phyloP scores from a whole-genome alignment of 23 tunicate species.

The Diplosoma virens region DNA sequence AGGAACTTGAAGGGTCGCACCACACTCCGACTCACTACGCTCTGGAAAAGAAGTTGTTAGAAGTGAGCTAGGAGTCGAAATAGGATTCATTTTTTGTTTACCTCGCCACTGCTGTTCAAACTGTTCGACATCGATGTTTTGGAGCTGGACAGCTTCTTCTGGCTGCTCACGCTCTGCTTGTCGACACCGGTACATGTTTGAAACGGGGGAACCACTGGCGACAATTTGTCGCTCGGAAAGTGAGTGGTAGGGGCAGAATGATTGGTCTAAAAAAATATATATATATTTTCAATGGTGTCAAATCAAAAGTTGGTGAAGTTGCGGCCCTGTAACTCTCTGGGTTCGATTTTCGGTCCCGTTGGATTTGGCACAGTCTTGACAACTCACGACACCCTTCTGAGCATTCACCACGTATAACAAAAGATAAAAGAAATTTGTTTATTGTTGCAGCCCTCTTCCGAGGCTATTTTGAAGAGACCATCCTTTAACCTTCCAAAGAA shows the following conservation, averaged over 20 bases:
- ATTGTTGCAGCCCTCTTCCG: too few species aligned
- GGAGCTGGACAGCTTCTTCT: constrained; percentile 45
- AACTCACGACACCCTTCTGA: too few species aligned
- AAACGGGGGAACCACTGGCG: constrained; percentile 79
- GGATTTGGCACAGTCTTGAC: too few species aligned
- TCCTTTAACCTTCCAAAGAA: too few species aligned
- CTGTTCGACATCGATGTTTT: constrained; percentile 75
- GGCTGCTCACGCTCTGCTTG: constrained; percentile 51
- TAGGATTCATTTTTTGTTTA: background rate
- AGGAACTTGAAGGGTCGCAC: constrained; percentile 80
- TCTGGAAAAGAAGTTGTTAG: background rate
- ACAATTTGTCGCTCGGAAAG: constrained; percentile 70
- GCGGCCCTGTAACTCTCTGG: too few species aligned
- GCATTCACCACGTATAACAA: too few species aligned
- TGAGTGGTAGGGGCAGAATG: constrained; percentile 79
- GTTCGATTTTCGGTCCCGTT: too few species aligned
- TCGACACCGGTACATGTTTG: constrained; percentile 68
- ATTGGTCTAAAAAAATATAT: constrained; percentile 46
- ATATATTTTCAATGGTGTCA: too few species aligned
- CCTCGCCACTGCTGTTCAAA: constrained; percentile 93
- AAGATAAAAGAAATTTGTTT: too few species aligned
- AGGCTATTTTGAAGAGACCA: too few species aligned
- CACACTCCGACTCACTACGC: constrained; percentile 75
- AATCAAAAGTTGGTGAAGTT: too few species aligned
- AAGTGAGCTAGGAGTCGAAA: background rate